These are phyloP conservation scores for Schizopygopsis pylzovi DNA, from an alignment of 2,797 vertebrate genomes.

Conservation along the genomic window DNA sequence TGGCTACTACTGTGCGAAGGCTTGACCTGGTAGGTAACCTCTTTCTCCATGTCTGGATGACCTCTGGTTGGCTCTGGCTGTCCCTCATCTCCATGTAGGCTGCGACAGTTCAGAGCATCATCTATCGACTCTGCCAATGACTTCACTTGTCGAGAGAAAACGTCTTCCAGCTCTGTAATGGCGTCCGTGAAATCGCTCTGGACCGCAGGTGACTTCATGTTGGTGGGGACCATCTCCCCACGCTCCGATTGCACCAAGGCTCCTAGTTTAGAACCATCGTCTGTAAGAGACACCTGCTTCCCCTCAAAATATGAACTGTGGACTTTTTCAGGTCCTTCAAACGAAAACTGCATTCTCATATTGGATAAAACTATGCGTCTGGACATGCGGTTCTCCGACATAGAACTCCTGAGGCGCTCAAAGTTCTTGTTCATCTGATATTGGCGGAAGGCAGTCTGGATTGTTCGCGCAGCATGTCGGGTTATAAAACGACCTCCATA, in stretches of 20 bases:
- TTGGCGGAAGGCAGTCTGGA: conserved; percentile 97
- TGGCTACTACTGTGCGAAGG: conserved; percentile 78
- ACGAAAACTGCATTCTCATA: conserved; percentile 99
- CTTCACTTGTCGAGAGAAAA: conserved; percentile 96
- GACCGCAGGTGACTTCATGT: conserved; percentile 81
- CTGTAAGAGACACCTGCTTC: conserved; percentile 91
- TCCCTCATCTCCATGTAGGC: conserved; percentile 87
- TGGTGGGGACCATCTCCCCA: conserved; percentile 78
- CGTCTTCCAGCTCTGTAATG: conserved; percentile 96
- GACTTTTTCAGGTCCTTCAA: conserved; percentile 98
- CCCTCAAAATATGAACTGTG: conserved; percentile 98
- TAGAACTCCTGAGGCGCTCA: conserved; percentile 95
- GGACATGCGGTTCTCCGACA: conserved; percentile 99
- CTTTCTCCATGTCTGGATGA: conserved; percentile 81
- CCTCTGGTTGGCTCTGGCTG: conserved; percentile 75
- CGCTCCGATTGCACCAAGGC: conserved; percentile 82
- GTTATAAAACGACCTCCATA: conserved; percentile 99
- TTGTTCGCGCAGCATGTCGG: conserved; percentile 95
- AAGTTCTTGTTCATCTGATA: conserved; percentile 99
- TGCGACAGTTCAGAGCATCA: conserved; percentile 94
- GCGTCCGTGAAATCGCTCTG: conserved; percentile 91
- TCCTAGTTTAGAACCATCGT: conserved; percentile 85
- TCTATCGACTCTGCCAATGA: conserved; percentile 97
- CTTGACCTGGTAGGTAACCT: conserved; percentile 77
- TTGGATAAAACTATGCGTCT: conserved; percentile 96